Evolutionary conservation across 2,797 vertebrate genomes (phyloP).

Genomic region (Hydrolagus colliei): DNA sequence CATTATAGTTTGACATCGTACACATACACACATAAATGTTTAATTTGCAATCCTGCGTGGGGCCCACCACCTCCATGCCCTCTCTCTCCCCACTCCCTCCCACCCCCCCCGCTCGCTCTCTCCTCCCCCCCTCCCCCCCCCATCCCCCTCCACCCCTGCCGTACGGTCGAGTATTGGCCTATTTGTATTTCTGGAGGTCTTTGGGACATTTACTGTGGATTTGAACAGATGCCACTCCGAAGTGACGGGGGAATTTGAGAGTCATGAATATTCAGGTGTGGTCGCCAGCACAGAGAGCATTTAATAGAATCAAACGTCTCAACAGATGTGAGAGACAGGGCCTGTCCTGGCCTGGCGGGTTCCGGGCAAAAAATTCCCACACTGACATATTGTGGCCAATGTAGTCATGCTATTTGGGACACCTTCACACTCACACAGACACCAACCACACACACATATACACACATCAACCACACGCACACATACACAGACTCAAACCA

Average conservation of each 20-base stretch:
- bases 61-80: too few species aligned
- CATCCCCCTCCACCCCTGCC: background rate
- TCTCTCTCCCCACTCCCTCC: too few species aligned
- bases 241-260: slow-evolving; percentile 70
- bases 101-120: slow-evolving; percentile 30
- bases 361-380: slow-evolving; percentile 66
- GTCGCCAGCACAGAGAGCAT: slow-evolving; percentile 84
- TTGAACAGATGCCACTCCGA: slow-evolving; percentile 78
- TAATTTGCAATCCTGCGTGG: slow-evolving; percentile 42
- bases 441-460: background rate
- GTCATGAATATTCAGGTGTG: slow-evolving; percentile 90
- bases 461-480: too few species aligned
- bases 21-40: slow-evolving; percentile 56
- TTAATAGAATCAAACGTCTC: slow-evolving; percentile 74
- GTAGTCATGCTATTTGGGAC: slow-evolving; percentile 1
- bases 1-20: slow-evolving; percentile 50
- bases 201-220: slow-evolving; percentile 68
- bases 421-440: background rate
- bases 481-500: too few species aligned
- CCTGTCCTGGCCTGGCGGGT: slow-evolving; percentile 72
- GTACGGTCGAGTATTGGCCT: slow-evolving; percentile 59
- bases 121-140: slow-evolving; percentile 29
- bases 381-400: slow-evolving; percentile 59
- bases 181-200: slow-evolving; percentile 71
- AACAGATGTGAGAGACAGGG: slow-evolving; percentile 65